Evolutionary conservation across 2,113 vertebrate genomes (phyloP), one percentile per base, ranked within the genome.

Genomic region (Callionymus lyra): DNA sequence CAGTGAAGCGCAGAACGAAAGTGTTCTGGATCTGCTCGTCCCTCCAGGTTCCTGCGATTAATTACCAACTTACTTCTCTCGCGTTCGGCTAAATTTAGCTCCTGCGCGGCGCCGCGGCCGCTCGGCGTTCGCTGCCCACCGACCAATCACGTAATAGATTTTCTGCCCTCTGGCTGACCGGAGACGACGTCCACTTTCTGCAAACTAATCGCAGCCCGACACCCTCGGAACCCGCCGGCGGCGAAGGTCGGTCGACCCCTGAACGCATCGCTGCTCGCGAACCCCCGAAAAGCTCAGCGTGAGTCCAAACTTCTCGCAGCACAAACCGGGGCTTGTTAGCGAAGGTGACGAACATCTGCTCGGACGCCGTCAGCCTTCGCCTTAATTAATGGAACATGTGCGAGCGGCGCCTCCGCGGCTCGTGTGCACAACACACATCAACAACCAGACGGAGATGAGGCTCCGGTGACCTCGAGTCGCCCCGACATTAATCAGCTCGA

Each of bases 61-160:
- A 82, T 76, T 77, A 66, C 68, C 70, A 79, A 72, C 53, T 51
- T 69, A 50, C 69, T 50, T 47, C 27, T 18, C 41, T 56, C 62
- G 47, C 63, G 76, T 80, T 80, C 64, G 79, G 79, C 80, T 79
- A 76, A 70, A 76, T 81, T 80, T 76, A 65, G 65, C n/a, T n/a
- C n/a, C n/a, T n/a, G n/a, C n/a, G n/a, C 40, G 51, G 69, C 60
- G 59, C 44, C 34, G 50, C 59, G 50, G 18, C 12, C 2, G 52
- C 42, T 63, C 53, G 69, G 65, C 8, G 56, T 40, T 47, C 58
- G 2, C 34, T 64, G 65, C 59, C 66, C 56, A 49, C 60, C 17
- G 18, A 70, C 68, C 71, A 74, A 75, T 74, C 71, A 70, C 56
- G 35, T 54, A 55, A 73, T 73, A 65, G 56, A 68, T 68, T 68